phyloP scores from a whole-genome alignment of 2,888 invertebrate genomes.

The Andrena trimmerana region DNA sequence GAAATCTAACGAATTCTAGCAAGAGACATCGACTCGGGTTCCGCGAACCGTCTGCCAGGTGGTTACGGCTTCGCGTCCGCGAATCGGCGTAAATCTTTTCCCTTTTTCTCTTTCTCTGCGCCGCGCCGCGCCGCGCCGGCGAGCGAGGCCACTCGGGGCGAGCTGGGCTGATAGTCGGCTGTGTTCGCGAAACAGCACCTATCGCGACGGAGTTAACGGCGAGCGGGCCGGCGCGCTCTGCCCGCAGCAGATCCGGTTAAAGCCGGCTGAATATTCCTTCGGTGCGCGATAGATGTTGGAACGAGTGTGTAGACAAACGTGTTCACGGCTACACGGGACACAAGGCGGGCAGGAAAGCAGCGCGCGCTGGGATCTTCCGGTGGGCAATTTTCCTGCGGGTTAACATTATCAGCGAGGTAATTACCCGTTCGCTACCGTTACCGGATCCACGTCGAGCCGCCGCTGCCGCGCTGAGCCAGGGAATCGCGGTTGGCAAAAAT shows the following conservation, averaged over 20 bases:
- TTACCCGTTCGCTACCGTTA: constrained; percentile 72
- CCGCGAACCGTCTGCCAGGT: too few species aligned
- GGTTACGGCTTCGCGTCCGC: too few species aligned
- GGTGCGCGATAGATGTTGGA: constrained; percentile 28
- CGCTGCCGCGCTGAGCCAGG: constrained; percentile 43
- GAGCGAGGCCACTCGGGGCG: neutral
- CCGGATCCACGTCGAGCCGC: constrained; percentile 67
- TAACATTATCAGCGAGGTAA: constrained; percentile 68
- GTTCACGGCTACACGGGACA: constrained; percentile 23
- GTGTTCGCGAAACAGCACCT: neutral
- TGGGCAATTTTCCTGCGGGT: constrained; percentile 69
- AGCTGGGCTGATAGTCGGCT: neutral
- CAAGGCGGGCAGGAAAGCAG: constrained; percentile 45
- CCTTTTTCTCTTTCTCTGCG: neutral
- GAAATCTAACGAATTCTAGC: too few species aligned
- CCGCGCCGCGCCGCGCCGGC: too few species aligned
- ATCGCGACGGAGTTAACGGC: neutral
- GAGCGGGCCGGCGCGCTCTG: neutral
- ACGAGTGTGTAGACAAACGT: constrained; percentile 19
- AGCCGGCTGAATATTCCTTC: constrained; percentile 18
- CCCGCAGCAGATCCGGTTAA: constrained; percentile 28
- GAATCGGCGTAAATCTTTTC: too few species aligned
- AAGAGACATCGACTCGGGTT: too few species aligned
- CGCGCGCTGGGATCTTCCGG: constrained; percentile 62
- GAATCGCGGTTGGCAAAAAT: constrained; percentile 69